Evolutionary conservation across 2,888 invertebrate species (phyloP).

Genomic region (Artemia sinica): DNA sequence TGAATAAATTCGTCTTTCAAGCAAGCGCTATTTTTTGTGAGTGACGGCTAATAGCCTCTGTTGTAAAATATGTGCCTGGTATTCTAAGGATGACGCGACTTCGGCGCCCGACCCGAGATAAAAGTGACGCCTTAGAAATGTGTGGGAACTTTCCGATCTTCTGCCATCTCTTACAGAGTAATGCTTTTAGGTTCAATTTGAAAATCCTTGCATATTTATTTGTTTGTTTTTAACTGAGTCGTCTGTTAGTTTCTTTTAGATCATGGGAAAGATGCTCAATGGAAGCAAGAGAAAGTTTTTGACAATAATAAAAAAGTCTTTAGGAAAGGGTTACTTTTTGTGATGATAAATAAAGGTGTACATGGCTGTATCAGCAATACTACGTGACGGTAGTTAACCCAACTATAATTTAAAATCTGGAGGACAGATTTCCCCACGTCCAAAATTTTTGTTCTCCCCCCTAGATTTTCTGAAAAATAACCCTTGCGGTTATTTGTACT

Average conservation of each 20-base stretch:
- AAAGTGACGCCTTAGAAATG: conserved; percentile 10
- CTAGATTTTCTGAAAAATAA: too few species aligned
- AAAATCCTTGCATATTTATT: neutral
- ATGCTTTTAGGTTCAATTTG: conserved; percentile 11
- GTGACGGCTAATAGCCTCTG: neutral
- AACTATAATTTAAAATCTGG: too few species aligned
- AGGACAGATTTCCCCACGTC: too few species aligned
- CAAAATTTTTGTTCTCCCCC: too few species aligned
- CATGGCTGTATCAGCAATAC: too few species aligned
- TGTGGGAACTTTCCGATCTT: neutral
- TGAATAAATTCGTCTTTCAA: neutral
- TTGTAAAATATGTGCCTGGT: neutral
- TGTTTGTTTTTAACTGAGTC: conserved; percentile 7
- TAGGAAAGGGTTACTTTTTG: too few species aligned
- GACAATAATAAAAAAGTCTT: too few species aligned
- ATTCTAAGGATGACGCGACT: neutral
- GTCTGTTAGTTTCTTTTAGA: neutral
- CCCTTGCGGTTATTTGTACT: too few species aligned
- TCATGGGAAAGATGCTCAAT: neutral
- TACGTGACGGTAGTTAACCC: too few species aligned
- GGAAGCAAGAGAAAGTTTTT: too few species aligned
- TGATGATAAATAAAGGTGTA: too few species aligned
- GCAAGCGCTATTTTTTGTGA: neutral
- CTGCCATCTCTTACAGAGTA: conserved; percentile 5
- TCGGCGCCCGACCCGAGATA: neutral